Evolutionary conservation across 2,888 invertebrate species (phyloP).

Genomic region (Mystacides longicornis): DNA sequence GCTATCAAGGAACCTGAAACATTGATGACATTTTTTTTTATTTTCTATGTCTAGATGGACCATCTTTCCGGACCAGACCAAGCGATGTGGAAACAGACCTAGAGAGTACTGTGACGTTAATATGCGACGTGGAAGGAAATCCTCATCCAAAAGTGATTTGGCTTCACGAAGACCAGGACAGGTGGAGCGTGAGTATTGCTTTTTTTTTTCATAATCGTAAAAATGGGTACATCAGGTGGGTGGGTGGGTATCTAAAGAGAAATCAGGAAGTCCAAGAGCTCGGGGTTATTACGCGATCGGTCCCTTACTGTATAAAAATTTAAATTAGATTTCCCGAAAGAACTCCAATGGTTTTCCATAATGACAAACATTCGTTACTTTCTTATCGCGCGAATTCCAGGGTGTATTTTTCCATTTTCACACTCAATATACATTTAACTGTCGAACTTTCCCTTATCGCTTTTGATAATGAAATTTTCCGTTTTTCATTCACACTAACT

Average conservation of each 20-base stretch:
- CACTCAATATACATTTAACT: neutral
- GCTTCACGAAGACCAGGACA: conserved; percentile 75
- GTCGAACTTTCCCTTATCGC: neutral
- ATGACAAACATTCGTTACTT: neutral
- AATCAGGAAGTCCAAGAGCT: no score
- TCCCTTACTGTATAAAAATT: no score
- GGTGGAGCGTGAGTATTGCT: conserved; percentile 33
- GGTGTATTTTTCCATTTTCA: neutral
- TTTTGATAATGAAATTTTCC: neutral
- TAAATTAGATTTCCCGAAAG: no score
- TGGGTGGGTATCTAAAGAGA: no score
- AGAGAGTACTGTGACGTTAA: conserved; percentile 68
- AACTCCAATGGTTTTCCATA: no score
- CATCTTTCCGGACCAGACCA: conserved; percentile 69
- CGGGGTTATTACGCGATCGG: no score
- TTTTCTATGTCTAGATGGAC: conserved; percentile 70
- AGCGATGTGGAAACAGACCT: conserved; percentile 75
- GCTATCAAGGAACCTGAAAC: no score
- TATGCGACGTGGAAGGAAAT: conserved; percentile 86
- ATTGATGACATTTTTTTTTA: no score
- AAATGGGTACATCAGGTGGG: no score
- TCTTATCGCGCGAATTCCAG: neutral
- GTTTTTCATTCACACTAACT: neutral
- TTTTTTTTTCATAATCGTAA: no score
- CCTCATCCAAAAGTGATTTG: conserved; percentile 84